Evolutionary conservation across 1,140 invertebrate species (phyloP), one percentile per base, ranked within the genome.

Genomic region (Chlorops oryzae): DNA sequence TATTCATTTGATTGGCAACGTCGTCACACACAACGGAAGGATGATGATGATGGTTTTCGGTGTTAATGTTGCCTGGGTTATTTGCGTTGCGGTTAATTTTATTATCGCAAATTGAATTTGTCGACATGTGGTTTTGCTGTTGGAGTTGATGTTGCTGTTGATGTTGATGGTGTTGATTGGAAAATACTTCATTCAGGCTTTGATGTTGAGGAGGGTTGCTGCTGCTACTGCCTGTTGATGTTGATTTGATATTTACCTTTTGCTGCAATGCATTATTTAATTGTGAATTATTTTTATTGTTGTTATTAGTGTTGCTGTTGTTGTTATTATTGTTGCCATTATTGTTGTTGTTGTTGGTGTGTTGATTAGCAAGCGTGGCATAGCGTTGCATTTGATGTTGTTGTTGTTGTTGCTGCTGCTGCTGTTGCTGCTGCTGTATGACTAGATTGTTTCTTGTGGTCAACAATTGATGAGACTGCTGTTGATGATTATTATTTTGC

Each of bases 381-480:
- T 63, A 65, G 38, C 64, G 62, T 43, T 67, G 65, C 50, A 67
- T 62, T 9, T 59, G 48, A 6, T 66, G 65, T 6, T 67, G 60
- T 5, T 62, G 60, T 3, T 65, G 61, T 27, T 51, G 53, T 27
- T 55, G 54, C 3, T 54, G 44, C 5, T 47, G 44, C 4, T 34
- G 27, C 13, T 15, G 18, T 15, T 47, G 49, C 4, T 62, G 59
- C 12, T 64, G 65, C 20, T 70, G 65, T 51, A 67, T 62, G 20
- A 64, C 59, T 35, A 67, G 57, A 61, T 66, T 67, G 18, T 50
- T 67, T 56, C 64, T 67, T 50, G 58, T 54, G 23, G 59, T 59
- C 52, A 67, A 39, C 58, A 67, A 57, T 50, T 67, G 64, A 51
- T 50, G 44, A 43, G 47, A 46, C n/a, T 52, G 50, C 21, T 41